Percentiles rank a stretch among this genome's conserved stretches.
Evolutionary conservation across 2,888 invertebrate species (phyloP).

Genomic region (Melanostoma mellinum): DNA sequence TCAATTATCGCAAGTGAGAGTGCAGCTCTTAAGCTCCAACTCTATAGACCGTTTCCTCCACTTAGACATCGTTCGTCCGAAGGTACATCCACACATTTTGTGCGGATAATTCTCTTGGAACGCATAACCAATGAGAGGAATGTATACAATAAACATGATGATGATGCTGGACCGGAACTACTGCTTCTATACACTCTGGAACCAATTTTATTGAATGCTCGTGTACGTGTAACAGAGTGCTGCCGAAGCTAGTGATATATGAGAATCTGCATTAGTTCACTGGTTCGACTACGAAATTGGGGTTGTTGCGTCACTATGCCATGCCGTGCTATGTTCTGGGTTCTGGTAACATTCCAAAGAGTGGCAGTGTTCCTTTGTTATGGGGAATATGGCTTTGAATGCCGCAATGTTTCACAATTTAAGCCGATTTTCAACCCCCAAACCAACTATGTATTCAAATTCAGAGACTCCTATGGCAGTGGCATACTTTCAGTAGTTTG

Average conservation of each 20-base stretch:
- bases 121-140: slow-evolving; percentile 56
- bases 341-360: slow-evolving; percentile 14
- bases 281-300: neutral
- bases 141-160: slow-evolving; percentile 47
- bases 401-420: slow-evolving; percentile 54
- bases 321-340: slow-evolving; percentile 5
- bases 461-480: slow-evolving; percentile 43
- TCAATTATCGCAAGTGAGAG: slow-evolving; percentile 65
- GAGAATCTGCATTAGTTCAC: slow-evolving; percentile 65
- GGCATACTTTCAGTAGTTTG: slow-evolving; percentile 23
- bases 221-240: slow-evolving; percentile 66
- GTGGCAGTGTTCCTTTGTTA: slow-evolving; percentile 2
- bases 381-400: slow-evolving; percentile 19
- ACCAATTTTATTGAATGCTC: slow-evolving; percentile 65
- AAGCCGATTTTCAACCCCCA: slow-evolving; percentile 53
- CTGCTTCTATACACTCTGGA: slow-evolving; percentile 14
- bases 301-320: neutral
- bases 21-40: slow-evolving; percentile 36
- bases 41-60: slow-evolving; percentile 54
- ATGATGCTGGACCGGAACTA: slow-evolving; percentile 41
- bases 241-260: slow-evolving; percentile 66
- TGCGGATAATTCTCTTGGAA: slow-evolving; percentile 61
- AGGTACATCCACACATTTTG: slow-evolving; percentile 45
- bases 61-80: slow-evolving; percentile 24
- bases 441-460: slow-evolving; percentile 35